Evolutionary conservation across 2,888 invertebrate genomes (phyloP), one percentile per base, ranked within the genome.

Genomic region (Athalia cordata): DNA sequence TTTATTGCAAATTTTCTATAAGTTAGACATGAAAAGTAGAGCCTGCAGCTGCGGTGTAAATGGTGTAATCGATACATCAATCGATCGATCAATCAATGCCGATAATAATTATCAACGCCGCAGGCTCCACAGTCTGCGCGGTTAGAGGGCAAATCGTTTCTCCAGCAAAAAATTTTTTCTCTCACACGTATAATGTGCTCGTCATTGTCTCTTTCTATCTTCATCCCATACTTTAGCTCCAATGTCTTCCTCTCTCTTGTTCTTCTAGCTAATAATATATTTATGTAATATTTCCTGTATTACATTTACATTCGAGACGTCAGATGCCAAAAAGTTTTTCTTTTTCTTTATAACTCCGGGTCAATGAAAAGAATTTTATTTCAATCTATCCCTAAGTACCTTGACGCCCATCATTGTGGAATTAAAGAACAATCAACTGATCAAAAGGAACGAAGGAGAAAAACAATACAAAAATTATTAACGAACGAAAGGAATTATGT

Each of bases 1-100:
- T 49, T 77, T n/a, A 72, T 47, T 72, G 59, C 13, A 9, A 43
- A 11, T 72, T 29, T 76, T 72, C 45, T 59, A 2, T 29, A 29
- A 29, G 29, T 29, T 29, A 29, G 29, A 29, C 29, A 29, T 29
- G 29, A 29, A 29, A 29, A 2, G 29, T 29, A 29, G 29, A 29
- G 29, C 29, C 29, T 29, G 29, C 29, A 29, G 2, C 29, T 29
- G 29, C 29, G 29, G 29, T 29, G 29, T 29, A 29, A 29, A 29
- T 29, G 29, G 29, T 29, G 29, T 29, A 29, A 29, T 29, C 29
- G 29, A 29, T 29, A 29, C 29, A 72, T 55, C 67, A 59, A 61
- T 45, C 9, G 68, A 67, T 66, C 49, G 57, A 43, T 61, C 59
- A 67, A 77, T 62, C 62, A 61, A 78, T 47, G 72, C 49, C 55